Percentiles rank a stretch among this genome's conserved stretches.
Conservation (phyloP, 30 jellyfish, hydroid and myxozoan genomes). For the Aurelia sp. region DNA sequence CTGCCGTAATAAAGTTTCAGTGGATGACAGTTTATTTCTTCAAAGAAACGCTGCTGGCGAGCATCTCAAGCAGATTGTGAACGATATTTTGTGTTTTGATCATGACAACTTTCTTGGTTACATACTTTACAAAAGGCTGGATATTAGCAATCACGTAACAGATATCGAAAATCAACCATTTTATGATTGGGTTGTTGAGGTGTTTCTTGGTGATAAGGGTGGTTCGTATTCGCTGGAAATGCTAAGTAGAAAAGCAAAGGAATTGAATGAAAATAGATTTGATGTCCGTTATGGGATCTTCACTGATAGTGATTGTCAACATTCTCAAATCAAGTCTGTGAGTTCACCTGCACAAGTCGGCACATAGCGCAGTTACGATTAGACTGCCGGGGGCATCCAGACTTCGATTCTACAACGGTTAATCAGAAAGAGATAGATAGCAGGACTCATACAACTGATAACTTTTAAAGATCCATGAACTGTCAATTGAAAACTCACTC, state of each 20-base stretch:
- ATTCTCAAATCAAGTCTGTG: background rate
- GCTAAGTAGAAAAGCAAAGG: background rate
- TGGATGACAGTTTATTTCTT: slow-evolving; percentile 1
- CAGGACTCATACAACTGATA: too few relatives aligned
- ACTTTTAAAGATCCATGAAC: too few relatives aligned
- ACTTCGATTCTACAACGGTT: too few relatives aligned
- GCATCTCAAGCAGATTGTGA: slow-evolving; percentile 18
- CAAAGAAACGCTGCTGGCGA: slow-evolving; percentile 26
- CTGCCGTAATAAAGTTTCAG: background rate
- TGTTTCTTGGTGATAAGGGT: slow-evolving; percentile 3
- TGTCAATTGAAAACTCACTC: too few relatives aligned
- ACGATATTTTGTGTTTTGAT: slow-evolving; percentile 41
- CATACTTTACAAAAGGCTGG: slow-evolving; percentile 39
- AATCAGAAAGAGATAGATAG: too few relatives aligned
- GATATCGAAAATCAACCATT: background rate
- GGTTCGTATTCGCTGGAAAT: background rate
- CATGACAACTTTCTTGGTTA: slow-evolving; percentile 47
- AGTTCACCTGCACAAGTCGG: slow-evolving; percentile 4
- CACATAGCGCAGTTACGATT: background rate
- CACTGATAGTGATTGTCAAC: slow-evolving; percentile 11
- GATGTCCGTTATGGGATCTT: slow-evolving; percentile 47
- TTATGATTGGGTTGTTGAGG: slow-evolving; percentile 57
- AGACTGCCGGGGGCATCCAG: background rate
- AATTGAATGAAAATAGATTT: background rate
- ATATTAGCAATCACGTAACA: background rate